Evolutionary conservation across 2,888 invertebrate species (phyloP).

Genomic region (Bombyx huttoni): DNA sequence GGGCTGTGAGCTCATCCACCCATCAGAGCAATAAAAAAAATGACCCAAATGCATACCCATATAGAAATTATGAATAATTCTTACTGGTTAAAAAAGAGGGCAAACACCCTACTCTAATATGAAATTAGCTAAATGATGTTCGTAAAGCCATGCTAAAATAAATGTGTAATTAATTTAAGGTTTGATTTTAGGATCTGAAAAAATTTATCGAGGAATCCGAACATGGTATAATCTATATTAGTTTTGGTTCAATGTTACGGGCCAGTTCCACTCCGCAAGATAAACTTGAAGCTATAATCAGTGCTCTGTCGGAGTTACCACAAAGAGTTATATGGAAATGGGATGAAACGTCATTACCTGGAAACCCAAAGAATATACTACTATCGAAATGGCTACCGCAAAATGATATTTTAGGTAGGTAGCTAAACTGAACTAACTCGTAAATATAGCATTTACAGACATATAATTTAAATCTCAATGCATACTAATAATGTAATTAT

Average conservation of each 20-base stretch:
- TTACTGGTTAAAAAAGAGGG: too few relatives aligned
- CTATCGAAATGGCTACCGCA: slow-evolving; percentile 78
- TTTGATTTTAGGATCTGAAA: slow-evolving; percentile 63
- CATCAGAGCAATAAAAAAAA: too few relatives aligned
- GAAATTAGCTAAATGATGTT: too few relatives aligned
- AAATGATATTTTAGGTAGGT: slow-evolving; percentile 62
- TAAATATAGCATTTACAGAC: too few relatives aligned
- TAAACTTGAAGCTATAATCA: slow-evolving; percentile 73
- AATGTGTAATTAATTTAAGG: background rate
- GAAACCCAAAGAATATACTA: slow-evolving; percentile 73
- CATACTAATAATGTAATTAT: too few relatives aligned
- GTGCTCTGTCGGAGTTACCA: slow-evolving; percentile 73
- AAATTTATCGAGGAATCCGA: slow-evolving; percentile 75
- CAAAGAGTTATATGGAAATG: slow-evolving; percentile 84
- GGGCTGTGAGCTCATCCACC: too few relatives aligned
- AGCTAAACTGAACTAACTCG: background rate
- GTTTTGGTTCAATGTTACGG: slow-evolving; percentile 82
- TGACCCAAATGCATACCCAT: too few relatives aligned
- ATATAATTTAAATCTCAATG: too few relatives aligned
- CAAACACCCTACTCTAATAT: too few relatives aligned
- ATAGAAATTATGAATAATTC: too few relatives aligned
- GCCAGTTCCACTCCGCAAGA: slow-evolving; percentile 72
- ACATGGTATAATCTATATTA: slow-evolving; percentile 80
- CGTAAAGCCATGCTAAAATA: too few relatives aligned
- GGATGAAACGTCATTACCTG: slow-evolving; percentile 73